Base-by-base conservation (phyloP, 2,888 invertebrate species). In the Elaeidobius kamerunicus region DNA sequence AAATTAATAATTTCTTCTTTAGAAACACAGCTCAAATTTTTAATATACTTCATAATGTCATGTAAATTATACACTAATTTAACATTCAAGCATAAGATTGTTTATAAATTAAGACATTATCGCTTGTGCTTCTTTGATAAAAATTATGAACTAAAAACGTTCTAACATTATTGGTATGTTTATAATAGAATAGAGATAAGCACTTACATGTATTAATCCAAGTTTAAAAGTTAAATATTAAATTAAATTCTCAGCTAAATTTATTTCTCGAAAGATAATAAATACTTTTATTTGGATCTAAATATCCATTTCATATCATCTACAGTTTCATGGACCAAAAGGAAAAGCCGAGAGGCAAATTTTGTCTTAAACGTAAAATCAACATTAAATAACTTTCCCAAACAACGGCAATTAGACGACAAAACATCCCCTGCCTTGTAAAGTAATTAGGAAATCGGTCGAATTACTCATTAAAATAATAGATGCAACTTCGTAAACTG, bases 401-500 rank as follows among this genome's bases (percentile, higher is more conserved):
- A 47, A 52, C 52, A 52, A 52, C 46, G 46, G 52, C 43, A 53
- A 53, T 53, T 53, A 53, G 48, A 38, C 19, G 43, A 52, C 47
- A 53, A 53, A 48, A 39, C 46, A 41, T 34, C 41, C 43, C 27
- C 32, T 14, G 14, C 43, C 41, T 42, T 39, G 53, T 53, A 47
- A 53, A 48, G 48, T 53, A 53, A 53, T 53, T 48, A 53, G 38
- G 39, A 43, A 53, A 53, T 53, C 48, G 53, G 48, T 53, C 47
- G 48, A 43, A 53, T 53, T 53, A 53, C 48, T 43, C 53, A 48
- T 53, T 53, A 53, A 48, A 53, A 53, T 53, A 48, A 53, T 48
- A 53, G 47, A 53, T 48, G 45, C 41, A 46, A 46, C 46, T 52
- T 35, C 43, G 53, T 48, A 39, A 32, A 35, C 53, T 42, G 12